A percentile compares a stretch with the other conserved stretches of the same genome.
Evolutionary conservation across 1,140 invertebrate species (phyloP).

Genomic region (Proales similis): DNA sequence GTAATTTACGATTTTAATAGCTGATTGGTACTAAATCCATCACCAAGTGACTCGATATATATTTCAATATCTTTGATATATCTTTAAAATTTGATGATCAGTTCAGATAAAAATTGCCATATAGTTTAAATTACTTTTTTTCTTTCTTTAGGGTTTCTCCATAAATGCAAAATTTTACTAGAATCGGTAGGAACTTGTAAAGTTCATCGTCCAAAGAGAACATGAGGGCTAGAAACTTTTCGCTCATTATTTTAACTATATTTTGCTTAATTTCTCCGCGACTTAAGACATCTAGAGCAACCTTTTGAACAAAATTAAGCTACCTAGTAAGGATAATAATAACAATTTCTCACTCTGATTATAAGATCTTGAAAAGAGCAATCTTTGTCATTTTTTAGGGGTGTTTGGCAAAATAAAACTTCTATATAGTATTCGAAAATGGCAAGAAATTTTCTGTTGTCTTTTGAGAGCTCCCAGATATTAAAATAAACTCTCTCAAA

Average conservation of each 20-base stretch:
- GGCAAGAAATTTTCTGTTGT: constrained; percentile 28
- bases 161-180: constrained; percentile 15
- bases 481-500: constrained; percentile 3
- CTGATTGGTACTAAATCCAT: constrained; percentile 30
- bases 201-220: no score
- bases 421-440: constrained; percentile 4
- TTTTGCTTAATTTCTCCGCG: no score
- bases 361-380: constrained; percentile 25
- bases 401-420: background rate
- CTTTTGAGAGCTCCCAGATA: constrained; percentile 26
- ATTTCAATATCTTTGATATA: constrained; percentile 36
- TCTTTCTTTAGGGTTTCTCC: constrained; percentile 20
- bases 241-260: no score
- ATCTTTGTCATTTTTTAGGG: constrained; percentile 4
- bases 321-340: no score
- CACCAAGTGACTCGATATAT: constrained; percentile 11
- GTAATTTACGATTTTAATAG: constrained; percentile 11
- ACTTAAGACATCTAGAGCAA: no score
- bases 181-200: no score
- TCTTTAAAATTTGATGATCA: constrained; percentile 2
- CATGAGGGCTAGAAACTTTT: no score
- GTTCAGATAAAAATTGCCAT: background rate
- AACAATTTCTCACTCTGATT: constrained; percentile 3
- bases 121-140: constrained; percentile 15
- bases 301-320: no score